Evolutionary conservation across 2,888 invertebrate genomes (phyloP), one percentile per base, ranked within the genome.

Genomic region (Leucania comma): DNA sequence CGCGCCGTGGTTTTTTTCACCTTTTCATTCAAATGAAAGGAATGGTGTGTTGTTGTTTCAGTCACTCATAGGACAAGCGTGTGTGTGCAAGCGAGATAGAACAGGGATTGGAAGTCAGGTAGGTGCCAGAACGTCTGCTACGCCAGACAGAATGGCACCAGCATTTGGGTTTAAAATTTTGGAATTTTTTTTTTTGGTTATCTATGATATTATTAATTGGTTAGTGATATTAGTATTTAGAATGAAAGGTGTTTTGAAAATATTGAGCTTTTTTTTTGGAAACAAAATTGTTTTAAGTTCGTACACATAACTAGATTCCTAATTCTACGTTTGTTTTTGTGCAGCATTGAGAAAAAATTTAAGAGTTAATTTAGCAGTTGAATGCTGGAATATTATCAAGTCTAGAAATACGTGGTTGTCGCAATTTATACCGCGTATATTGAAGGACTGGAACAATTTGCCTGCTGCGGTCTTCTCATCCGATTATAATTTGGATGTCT

Each of bases 51-150:
- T 57, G 58, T 68, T 75, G 48, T 86, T 88, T 81, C 84, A 56
- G 29, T 88, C 75, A 56, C 48, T 26, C 74, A 22, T 59, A 62
- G 50, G 12, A 32, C 3, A 24, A 61, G 3, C 9, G 12, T 12
- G 9, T 12, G 12, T 46, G 86, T 57, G 35, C 58, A 88, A 93
- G 73, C 3, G 89, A 84, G 93, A 93, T 48, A 70, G 83, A 78
- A 81, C 67, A 91, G 87, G 93, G 92, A 93, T 88, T 86, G 82
- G 83, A 75, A 62, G 80, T 67, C 95, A 95, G 95, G 95, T 95
- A 95, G 95, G 94, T 93, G 95, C 95, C 95, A 87, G 74, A 85
- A 84, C 93, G 95, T 95, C 95, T 95, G 92, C 91, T 87, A 84
- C 81, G 86, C 79, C 90, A 95, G 95, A 95, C 95, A 93, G 91